These are phyloP conservation scores for Arion vulgaris DNA, from an alignment of 1,140 invertebrate genomes.

Conservation along the genomic window DNA sequence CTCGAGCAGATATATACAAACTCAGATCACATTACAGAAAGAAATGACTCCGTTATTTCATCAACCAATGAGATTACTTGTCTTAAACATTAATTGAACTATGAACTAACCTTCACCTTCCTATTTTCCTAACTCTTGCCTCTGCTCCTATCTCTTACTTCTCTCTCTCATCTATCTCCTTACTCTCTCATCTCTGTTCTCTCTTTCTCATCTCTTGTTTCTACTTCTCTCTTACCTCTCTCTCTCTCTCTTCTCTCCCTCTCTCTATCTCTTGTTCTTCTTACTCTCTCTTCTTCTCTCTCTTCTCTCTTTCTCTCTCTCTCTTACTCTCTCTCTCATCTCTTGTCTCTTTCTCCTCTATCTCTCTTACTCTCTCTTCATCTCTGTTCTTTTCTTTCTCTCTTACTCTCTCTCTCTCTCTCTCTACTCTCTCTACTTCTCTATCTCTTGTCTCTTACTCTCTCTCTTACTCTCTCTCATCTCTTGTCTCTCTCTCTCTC, in stretches of 20 bases:
- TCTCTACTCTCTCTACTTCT: too few relatives aligned
- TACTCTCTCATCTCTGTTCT: too few relatives aligned
- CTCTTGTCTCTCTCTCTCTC: too few relatives aligned
- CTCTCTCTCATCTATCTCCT: background rate
- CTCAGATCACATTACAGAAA: too few relatives aligned
- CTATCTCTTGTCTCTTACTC: too few relatives aligned
- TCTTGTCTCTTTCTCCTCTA: background rate
- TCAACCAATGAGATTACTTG: too few relatives aligned
- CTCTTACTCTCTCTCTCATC: background rate
- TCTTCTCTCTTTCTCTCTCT: background rate
- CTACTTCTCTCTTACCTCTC: background rate
- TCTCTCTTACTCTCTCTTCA: background rate
- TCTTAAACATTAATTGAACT: background rate
- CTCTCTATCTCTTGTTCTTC: slow-evolving; percentile 9
- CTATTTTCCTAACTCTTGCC: background rate
- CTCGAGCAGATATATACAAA: too few relatives aligned
- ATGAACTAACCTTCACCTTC: background rate
- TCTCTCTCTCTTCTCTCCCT: background rate
- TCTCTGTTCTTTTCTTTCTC: too few relatives aligned
- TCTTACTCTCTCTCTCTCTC: too few relatives aligned
- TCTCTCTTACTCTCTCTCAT: too few relatives aligned
- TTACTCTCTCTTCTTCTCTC: background rate
- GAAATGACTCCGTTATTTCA: too few relatives aligned
- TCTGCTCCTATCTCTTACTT: background rate
- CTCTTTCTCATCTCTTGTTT: background rate